Evolutionary conservation across 2,113 vertebrate genomes (phyloP), one percentile per base, ranked within the genome.

Genomic region (Pachycephala philippinensis): DNA sequence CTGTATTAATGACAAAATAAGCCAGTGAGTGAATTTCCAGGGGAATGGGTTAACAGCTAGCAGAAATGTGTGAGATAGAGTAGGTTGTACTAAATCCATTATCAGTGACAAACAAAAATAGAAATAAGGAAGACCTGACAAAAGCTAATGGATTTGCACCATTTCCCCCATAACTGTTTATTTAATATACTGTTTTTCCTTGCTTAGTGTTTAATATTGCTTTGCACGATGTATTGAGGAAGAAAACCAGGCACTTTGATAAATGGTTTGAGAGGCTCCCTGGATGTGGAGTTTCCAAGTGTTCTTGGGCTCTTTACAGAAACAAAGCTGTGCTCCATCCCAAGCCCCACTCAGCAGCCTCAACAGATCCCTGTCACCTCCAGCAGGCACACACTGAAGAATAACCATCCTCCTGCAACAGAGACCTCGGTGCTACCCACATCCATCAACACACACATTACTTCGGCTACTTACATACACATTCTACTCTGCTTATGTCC

Each of bases 31-130:
- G 39, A n/a, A 76, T 86, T 97, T 82, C 56, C 49, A 96, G 70
- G 70, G 50, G 74, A 94, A 95, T 21, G 64, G 90, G 66, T 90
- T 96, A 96, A 93, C 82, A 76, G 84, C 52, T n/a, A 72, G 35
- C 9, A 90, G 64, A 80, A 74, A 50, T 1, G 27, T 27, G 45
- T 70, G 65, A 50, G 56, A 89, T 30, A 39, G 70, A 94, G 63
- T 7, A 80, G 20, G 30, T 19, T 53, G 40, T 91, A 94, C 69
- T 70, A 93, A 89, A 96, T 77, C 84, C 91, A 95, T 90, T 93
- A 95, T 65, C 57, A 39, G 31, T 85, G 69, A 93, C 80, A 93
- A 96, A 93, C 52, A 88, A 96, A 95, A 87, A 65, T 7, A 71
- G 78, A 90, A 84, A 91, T 37, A 71, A 70, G 59, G 59, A 92